Conservation (phyloP, 2,113 vertebrate species). For the Pterophyllum scalare region DNA sequence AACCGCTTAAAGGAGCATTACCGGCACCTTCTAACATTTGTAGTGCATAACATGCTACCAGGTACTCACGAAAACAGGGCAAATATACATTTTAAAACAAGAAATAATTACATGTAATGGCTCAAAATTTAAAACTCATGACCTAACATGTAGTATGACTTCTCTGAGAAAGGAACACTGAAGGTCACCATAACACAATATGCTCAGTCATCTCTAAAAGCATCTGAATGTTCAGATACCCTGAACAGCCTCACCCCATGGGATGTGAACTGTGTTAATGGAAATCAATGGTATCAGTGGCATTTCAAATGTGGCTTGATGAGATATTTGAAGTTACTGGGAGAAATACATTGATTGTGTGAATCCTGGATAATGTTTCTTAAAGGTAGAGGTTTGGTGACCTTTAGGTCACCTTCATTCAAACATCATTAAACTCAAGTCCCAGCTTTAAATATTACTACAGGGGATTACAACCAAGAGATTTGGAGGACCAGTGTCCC, state of each 20-base stretch:
- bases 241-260: conserved; percentile 43
- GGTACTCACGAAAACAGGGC: background rate
- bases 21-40: background rate
- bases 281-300: conserved; percentile 80
- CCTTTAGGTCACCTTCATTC: conserved; percentile 18
- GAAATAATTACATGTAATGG: background rate
- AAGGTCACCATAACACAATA: background rate
- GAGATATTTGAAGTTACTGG: conserved; percentile 69
- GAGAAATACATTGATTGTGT: conserved; percentile 66
- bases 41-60: background rate
- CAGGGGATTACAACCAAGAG: conserved; percentile 4
- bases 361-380: conserved; percentile 28
- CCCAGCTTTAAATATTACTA: conserved; percentile 14
- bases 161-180: conserved; percentile 21
- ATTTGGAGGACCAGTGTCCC: conserved; percentile 5
- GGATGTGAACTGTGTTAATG: conserved; percentile 65
- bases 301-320: conserved; percentile 76
- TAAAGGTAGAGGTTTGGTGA: conserved; percentile 7
- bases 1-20: background rate
- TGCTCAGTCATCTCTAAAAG: conserved; percentile 37
- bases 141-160: background rate
- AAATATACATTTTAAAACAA: background rate
- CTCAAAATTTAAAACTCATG: background rate
- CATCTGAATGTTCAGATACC: conserved; percentile 58
- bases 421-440: background rate